Conservation (phyloP, 2,113 vertebrate species). For the Emydocephalus ijimae region DNA sequence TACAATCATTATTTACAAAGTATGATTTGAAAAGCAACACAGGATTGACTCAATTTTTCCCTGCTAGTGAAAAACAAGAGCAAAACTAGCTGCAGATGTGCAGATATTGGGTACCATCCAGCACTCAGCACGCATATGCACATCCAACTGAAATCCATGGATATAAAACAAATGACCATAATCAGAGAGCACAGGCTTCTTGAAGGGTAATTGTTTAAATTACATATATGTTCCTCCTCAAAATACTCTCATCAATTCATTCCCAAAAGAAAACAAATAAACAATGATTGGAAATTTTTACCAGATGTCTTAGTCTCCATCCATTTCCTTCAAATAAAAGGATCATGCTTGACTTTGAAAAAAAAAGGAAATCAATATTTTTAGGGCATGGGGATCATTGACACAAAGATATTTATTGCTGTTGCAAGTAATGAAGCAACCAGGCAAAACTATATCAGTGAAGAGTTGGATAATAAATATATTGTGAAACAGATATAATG, state of each 20-base stretch:
- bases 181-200: constrained; percentile 30
- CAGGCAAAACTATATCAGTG: neutral
- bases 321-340: constrained; percentile 53
- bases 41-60: constrained; percentile 52
- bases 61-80: constrained; percentile 38
- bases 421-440: neutral
- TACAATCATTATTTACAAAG: constrained; percentile 46
- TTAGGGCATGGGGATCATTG: neutral
- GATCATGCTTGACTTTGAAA: constrained; percentile 29
- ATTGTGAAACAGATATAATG: neutral
- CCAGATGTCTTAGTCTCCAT: constrained; percentile 66
- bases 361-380: neutral
- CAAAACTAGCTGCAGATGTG: constrained; percentile 67
- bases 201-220: constrained; percentile 22
- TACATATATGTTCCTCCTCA: constrained; percentile 54
- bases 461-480: neutral
- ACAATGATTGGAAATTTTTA: constrained; percentile 69
- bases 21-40: constrained; percentile 39
- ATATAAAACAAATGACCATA: constrained; percentile 5
- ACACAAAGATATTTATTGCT: neutral
- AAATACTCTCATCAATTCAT: constrained; percentile 58
- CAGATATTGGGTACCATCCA: constrained; percentile 15
- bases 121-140: neutral
- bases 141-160: neutral
- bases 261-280: constrained; percentile 66